Evolutionary conservation across 2,888 invertebrate species (phyloP).

Genomic region (Xylota sylvarum): DNA sequence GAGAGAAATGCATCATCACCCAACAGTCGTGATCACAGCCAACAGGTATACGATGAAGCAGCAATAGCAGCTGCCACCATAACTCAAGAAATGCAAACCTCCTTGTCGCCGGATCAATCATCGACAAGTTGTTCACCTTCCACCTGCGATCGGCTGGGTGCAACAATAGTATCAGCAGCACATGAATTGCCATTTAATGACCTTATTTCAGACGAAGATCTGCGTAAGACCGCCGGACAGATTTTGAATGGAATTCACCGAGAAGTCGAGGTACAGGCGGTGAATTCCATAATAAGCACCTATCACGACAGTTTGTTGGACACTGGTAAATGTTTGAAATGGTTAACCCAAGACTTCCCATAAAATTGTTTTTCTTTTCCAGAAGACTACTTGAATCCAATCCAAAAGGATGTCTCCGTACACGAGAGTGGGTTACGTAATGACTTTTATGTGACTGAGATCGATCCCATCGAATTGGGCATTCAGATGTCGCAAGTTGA

Average conservation of each 20-base stretch:
- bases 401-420: slow-evolving; percentile 92
- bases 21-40: slow-evolving; percentile 74
- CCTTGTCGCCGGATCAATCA: slow-evolving; percentile 57
- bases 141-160: slow-evolving; percentile 53
- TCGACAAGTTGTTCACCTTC: slow-evolving; percentile 64
- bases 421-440: slow-evolving; percentile 89
- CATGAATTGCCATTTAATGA: slow-evolving; percentile 80
- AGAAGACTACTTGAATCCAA: slow-evolving; percentile 88
- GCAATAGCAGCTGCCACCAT: slow-evolving; percentile 83
- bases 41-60: slow-evolving; percentile 82
- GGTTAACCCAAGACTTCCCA: too few species aligned
- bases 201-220: slow-evolving; percentile 83
- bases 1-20: slow-evolving; percentile 76
- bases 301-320: slow-evolving; percentile 84
- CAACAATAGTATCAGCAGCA: slow-evolving; percentile 48
- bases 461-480: slow-evolving; percentile 85
- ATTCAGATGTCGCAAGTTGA: slow-evolving; percentile 83
- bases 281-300: slow-evolving; percentile 84
- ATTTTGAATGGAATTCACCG: slow-evolving; percentile 87
- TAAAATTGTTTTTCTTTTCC: slow-evolving; percentile 62
- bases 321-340: slow-evolving; percentile 80
- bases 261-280: slow-evolving; percentile 87
- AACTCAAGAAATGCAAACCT: slow-evolving; percentile 82
- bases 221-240: slow-evolving; percentile 87
- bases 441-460: slow-evolving; percentile 83